Conservation (phyloP, 2,888 invertebrate species). For the Euclidia mi region DNA sequence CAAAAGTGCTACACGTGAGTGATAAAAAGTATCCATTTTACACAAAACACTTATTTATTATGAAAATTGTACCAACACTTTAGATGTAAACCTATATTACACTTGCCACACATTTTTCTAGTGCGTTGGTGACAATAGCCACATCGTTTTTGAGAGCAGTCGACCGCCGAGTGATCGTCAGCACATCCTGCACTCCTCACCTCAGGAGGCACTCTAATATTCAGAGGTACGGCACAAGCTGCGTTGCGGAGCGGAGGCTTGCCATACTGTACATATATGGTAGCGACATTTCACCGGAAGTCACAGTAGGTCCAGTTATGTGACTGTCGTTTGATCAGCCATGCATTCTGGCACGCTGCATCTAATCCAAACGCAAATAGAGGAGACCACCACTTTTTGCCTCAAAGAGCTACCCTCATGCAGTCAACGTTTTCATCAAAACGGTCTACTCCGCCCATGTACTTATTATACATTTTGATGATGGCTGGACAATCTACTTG, state of each 20-base stretch:
- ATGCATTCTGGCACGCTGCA: conserved; percentile 21
- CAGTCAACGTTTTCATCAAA: conserved; percentile 3
- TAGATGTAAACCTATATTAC: conserved; percentile 14
- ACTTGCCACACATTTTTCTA: conserved; percentile 16
- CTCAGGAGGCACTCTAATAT: background rate
- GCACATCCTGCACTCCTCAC: background rate
- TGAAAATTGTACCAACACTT: conserved; percentile 12
- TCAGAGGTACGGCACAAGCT: background rate
- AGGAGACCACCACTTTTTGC: conserved; percentile 26
- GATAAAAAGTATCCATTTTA: too few relatives aligned
- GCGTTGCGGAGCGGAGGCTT: background rate
- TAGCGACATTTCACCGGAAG: background rate
- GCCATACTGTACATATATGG: background rate
- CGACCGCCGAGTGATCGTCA: background rate
- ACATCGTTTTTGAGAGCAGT: background rate
- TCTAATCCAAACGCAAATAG: conserved; percentile 23
- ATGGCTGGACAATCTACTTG: conserved; percentile 15
- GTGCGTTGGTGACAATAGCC: conserved; percentile 14
- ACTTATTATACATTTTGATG: background rate
- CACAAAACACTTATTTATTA: background rate
- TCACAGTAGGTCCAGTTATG: conserved; percentile 7
- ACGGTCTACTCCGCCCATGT: conserved; percentile 23
- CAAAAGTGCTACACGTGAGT: too few relatives aligned
- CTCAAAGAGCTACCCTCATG: conserved; percentile 3
- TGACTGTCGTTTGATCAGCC: background rate